These are phyloP conservation scores for Lochmaea crataegi DNA, from an alignment of 2,888 invertebrate genomes.

Conservation along the genomic window DNA sequence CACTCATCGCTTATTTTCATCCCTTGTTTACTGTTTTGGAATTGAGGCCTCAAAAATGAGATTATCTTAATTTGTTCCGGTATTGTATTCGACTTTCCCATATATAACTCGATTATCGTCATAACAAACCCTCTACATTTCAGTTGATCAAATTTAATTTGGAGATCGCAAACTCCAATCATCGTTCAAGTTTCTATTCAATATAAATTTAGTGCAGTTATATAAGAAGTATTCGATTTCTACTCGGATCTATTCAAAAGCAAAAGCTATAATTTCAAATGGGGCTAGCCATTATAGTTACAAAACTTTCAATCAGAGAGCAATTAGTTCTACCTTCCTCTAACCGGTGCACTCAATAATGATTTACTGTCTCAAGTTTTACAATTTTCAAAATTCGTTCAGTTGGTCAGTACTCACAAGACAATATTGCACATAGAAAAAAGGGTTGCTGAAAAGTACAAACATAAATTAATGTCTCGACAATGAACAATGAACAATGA, in stretches of 20 bases:
- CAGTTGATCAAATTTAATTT: neutral
- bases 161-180: neutral
- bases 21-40: too few relatives aligned
- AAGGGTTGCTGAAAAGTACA: too few relatives aligned
- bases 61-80: neutral
- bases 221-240: conserved; percentile 9
- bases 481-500: too few relatives aligned
- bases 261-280: conserved; percentile 16
- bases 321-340: conserved; percentile 13
- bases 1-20: too few relatives aligned
- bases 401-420: neutral
- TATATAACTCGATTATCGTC: too few relatives aligned
- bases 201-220: conserved; percentile 1
- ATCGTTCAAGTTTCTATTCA: neutral
- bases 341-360: conserved; percentile 1
- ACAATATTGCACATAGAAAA: too few relatives aligned
- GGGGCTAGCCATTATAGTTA: conserved; percentile 7
- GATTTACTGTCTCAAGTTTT: neutral
- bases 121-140: neutral
- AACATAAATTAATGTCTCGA: too few relatives aligned
- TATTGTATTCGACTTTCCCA: neutral
- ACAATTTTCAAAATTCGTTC: neutral
- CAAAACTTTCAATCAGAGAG: conserved; percentile 7
- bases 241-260: neutral
- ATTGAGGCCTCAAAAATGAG: too few relatives aligned